Conservation (phyloP, 2,113 vertebrate genomes). For the Gnathonemus echidnorhynchus region DNA sequence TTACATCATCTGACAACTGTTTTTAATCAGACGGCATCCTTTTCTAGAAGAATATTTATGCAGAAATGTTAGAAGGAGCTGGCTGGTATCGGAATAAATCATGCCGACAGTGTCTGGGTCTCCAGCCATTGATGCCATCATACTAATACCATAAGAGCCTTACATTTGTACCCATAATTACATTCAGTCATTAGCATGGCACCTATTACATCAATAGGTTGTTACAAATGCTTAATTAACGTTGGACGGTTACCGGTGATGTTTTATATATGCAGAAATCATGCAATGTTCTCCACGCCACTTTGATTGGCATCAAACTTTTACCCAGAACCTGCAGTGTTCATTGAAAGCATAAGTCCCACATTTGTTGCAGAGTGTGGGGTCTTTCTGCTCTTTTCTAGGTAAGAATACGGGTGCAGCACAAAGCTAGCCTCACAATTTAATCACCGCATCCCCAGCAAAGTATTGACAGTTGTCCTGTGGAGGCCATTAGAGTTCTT, state of each 20-base stretch:
- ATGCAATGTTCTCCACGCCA: not conserved
- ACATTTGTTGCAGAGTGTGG: not conserved
- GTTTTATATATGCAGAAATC: not conserved
- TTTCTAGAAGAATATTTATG: constrained; percentile 66
- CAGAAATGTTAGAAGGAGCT: constrained; percentile 59
- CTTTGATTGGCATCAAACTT: not conserved
- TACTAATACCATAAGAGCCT: not conserved
- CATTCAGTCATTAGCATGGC: not conserved
- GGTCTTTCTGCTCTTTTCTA: not conserved
- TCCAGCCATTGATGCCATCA: constrained; percentile 31
- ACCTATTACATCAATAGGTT: not conserved
- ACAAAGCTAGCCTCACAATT: constrained; percentile 85
- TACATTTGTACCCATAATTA: not conserved
- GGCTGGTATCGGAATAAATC: constrained; percentile 60
- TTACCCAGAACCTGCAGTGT: not conserved
- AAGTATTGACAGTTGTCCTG: constrained; percentile 99
- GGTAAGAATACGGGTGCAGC: constrained; percentile 48
- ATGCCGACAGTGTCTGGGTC: constrained; percentile 57
- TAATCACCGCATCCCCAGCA: constrained; percentile 93
- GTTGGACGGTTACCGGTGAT: not conserved
- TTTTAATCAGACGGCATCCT: constrained; percentile 68
- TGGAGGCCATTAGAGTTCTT: constrained; percentile 99
- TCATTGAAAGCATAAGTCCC: not conserved
- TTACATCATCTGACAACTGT: constrained; percentile 63
- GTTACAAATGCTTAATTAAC: not conserved